Conservation (phyloP, 2,113 vertebrate species). For the Loxodonta africana region DNA sequence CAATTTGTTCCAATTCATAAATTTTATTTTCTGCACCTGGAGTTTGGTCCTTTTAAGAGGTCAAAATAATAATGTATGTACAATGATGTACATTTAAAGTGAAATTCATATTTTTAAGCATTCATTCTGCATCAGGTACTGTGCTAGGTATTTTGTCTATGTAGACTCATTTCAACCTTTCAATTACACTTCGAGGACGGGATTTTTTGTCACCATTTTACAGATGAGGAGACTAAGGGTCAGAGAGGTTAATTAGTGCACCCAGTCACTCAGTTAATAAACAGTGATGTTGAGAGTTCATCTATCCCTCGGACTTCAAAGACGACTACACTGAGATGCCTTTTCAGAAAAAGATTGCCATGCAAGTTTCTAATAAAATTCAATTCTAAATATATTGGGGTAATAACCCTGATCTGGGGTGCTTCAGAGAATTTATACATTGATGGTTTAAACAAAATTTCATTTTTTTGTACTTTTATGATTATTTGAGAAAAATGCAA, state of each 20-base stretch:
- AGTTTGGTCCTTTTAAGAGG: slow-evolving; percentile 72
- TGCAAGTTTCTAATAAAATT: neutral
- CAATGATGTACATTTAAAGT: neutral
- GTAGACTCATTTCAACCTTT: neutral
- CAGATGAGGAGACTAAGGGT: neutral
- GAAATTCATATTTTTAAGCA: neutral
- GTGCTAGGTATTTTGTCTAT: neutral
- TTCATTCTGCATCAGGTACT: neutral
- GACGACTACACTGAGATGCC: neutral
- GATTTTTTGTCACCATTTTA: neutral
- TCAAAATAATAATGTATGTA: slow-evolving; percentile 58
- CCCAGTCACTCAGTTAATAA: neutral
- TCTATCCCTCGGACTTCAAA: neutral
- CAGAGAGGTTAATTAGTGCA: neutral
- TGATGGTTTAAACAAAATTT: slow-evolving; percentile 14
- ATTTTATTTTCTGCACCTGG: slow-evolving; percentile 77
- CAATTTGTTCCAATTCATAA: slow-evolving; percentile 77
- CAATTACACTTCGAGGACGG: neutral
- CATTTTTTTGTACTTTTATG: neutral
- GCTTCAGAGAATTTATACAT: neutral
- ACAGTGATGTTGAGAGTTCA: neutral
- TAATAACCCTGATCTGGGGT: neutral
- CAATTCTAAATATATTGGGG: neutral
- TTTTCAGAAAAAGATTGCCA: neutral
- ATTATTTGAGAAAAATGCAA: neutral